Base-by-base conservation (phyloP, 2,888 invertebrate genomes). In the Microctonus brassicae region DNA sequence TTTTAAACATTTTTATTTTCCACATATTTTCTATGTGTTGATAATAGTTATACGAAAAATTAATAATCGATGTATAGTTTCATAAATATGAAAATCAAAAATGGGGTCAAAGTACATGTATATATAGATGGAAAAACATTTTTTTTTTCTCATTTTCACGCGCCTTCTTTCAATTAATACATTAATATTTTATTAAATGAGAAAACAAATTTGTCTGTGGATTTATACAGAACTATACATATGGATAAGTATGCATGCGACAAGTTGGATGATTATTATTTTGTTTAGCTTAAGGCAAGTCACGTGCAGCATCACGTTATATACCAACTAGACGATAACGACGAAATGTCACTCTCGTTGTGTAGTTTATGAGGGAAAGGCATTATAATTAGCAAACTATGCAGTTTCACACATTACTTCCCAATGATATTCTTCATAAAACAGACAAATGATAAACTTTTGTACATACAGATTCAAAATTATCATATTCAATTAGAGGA, bases 341-440 rank as follows among this genome's bases (percentile, higher is more conserved):
- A 76, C 76, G 77, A 80, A 79, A 80, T 77, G 78, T 79, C 79
- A 77, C 76, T 76, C 77, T 75, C 66, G 71, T 69, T 75, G 71
- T 66, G 70, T n/a, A n/a, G 74, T 71, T 70, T 47, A 47, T 76
- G 76, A 75, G 80, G 78, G 80, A 80, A 80, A 80, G 80, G 80
- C 79, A 65, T 53, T 33, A 24, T 57, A 29, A 36, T 39, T 24
- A 34, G 36, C 47, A 4, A 47, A 47, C 47, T 47, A 47, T 17
- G 47, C 17, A 17, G 47, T 17, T 17, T 17, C 17, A 17, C 47
- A 47, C 47, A 17, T 17, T 5, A 3, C 47, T 7, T 47, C 73
- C 64, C 11, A 60, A 62, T 24, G 20, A 68, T 65, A 69, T 73
- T 72, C n/a, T 67, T 52, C 60, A 60, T 53, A 64, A 72, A 62